Conservation (phyloP, 2,797 vertebrate genomes). For the Lepilemur ruficaudatus region DNA sequence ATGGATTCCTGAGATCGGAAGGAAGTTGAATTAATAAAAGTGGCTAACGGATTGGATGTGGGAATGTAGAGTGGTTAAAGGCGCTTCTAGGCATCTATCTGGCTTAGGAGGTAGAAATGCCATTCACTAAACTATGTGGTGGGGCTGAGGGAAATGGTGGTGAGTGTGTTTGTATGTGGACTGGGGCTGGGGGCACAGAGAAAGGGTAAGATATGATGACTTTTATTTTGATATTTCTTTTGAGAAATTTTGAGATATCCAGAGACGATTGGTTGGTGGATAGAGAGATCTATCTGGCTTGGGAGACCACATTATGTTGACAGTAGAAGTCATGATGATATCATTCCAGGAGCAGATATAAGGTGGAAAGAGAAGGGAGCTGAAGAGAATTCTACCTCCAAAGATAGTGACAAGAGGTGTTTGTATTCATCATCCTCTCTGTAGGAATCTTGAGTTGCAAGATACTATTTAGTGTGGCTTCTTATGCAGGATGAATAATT, state of each 20-base stretch:
- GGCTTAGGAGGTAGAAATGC: neutral
- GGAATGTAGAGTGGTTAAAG: neutral
- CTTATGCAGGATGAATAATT: neutral
- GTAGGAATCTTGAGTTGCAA: neutral
- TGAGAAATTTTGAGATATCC: neutral
- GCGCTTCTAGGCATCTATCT: neutral
- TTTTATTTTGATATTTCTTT: constrained; percentile 18
- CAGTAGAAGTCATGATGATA: neutral
- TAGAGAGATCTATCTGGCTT: neutral
- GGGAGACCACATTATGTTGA: neutral
- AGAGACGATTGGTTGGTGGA: neutral
- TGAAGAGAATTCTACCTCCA: neutral
- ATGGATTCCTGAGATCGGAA: neutral
- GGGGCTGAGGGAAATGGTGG: neutral
- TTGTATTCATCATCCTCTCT: neutral
- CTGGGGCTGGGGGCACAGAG: neutral
- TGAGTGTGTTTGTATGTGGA: neutral
- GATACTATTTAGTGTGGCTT: neutral
- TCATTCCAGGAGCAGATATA: neutral
- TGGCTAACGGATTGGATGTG: neutral
- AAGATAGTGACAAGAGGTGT: neutral
- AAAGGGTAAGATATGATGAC: neutral
- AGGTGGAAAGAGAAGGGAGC: neutral
- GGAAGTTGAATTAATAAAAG: neutral
- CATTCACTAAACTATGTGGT: neutral